Evolutionary conservation across 1,140 invertebrate genomes (phyloP).

Genomic region (Penaeus vannamei): DNA sequence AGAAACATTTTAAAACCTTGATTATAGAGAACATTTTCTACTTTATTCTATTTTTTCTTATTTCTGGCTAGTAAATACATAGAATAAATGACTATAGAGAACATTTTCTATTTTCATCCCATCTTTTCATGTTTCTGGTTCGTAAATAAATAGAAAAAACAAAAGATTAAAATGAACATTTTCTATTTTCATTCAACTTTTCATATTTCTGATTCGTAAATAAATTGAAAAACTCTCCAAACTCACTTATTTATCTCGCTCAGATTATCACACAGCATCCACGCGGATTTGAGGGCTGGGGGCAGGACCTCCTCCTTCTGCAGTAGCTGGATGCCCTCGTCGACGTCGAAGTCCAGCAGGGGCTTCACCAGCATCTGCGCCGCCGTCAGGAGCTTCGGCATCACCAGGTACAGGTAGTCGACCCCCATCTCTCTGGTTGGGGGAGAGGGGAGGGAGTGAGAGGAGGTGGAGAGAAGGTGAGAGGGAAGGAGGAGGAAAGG

Average conservation of each 20-base stretch:
- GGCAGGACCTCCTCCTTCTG: neutral
- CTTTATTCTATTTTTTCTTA: neutral
- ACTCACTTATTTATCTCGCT: constrained; percentile 48
- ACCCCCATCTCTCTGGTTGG: constrained; percentile 41
- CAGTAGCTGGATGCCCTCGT: neutral
- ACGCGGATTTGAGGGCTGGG: constrained; percentile 21
- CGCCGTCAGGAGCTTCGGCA: constrained; percentile 48
- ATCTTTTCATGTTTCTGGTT: neutral
- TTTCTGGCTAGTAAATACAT: too few relatives aligned
- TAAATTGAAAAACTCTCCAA: too few relatives aligned
- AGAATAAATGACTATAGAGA: too few relatives aligned
- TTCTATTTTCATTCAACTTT: neutral
- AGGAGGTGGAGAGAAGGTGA: too few relatives aligned
- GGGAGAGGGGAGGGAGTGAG: too few relatives aligned
- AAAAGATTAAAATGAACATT: too few relatives aligned
- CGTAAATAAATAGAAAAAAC: too few relatives aligned
- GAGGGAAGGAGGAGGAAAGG: neutral
- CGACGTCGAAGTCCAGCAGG: constrained; percentile 14
- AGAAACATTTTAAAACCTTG: too few relatives aligned
- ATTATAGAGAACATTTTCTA: too few relatives aligned
- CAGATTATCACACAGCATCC: constrained; percentile 35
- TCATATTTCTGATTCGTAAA: neutral
- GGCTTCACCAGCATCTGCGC: constrained; percentile 39
- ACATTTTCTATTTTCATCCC: neutral
- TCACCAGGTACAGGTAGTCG: constrained; percentile 55